A percentile compares a stretch with the other conserved stretches of the same genome.
phyloP scores from a whole-genome alignment of 2,113 vertebrate genomes.

The Tricholaema leucomelas region DNA sequence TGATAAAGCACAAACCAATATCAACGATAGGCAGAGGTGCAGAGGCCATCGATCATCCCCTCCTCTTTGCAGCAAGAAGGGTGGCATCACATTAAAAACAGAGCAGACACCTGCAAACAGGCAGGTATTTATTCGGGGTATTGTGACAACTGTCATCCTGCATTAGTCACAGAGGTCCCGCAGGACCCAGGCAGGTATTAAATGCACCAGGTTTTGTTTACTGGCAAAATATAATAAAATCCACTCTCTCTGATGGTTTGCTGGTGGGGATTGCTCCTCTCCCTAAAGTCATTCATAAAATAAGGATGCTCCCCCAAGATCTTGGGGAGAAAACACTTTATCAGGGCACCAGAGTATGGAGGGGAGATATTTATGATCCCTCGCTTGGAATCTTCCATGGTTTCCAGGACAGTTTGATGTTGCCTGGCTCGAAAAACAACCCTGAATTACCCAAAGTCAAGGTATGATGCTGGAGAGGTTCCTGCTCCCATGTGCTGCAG shows the following conservation, averaged over 20 bases:
- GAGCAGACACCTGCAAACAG: constrained; percentile 72
- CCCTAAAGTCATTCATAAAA: constrained; percentile 75
- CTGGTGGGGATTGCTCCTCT: constrained; percentile 41
- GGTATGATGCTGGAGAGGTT: rapidly evolving
- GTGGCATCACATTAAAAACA: constrained; percentile 75
- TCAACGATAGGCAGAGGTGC: background rate
- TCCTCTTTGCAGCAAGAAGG: constrained; percentile 46
- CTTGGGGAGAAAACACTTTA: constrained; percentile 16
- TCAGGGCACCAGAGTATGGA: background rate
- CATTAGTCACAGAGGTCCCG: constrained; percentile 75
- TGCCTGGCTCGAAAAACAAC: background rate
- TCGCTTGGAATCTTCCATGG: background rate
- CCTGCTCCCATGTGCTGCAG: background rate
- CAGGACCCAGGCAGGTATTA: constrained; percentile 68
- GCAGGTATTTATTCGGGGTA: constrained; percentile 72
- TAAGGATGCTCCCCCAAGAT: constrained; percentile 59
- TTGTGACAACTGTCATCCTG: constrained; percentile 75
- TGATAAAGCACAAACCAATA: background rate
- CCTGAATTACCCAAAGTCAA: background rate
- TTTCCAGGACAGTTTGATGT: background rate
- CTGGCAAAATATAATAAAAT: constrained; percentile 77
- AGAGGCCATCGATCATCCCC: constrained; percentile 43
- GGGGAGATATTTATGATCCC: background rate
- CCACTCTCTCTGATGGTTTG: constrained; percentile 45
- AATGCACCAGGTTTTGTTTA: constrained; percentile 73